These are phyloP conservation scores for Antennarius striatus DNA, from an alignment of 2,113 vertebrate species.

Conservation along the genomic window DNA sequence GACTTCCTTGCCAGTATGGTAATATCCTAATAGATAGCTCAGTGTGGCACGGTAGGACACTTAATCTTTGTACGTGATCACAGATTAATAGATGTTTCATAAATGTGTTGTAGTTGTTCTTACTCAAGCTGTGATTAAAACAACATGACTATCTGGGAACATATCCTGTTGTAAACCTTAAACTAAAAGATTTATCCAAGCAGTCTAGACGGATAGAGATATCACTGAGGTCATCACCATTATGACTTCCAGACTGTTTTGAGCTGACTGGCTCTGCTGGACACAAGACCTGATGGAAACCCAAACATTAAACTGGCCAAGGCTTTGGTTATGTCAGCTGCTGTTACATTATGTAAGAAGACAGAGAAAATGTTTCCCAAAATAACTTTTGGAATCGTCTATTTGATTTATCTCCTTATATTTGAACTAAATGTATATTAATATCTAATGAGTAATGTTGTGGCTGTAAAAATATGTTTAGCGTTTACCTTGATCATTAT, in stretches of 20 bases:
- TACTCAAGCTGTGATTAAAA: conserved; percentile 26
- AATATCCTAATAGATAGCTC: too few relatives aligned
- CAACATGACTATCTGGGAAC: conserved; percentile 26
- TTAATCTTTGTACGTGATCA: too few relatives aligned
- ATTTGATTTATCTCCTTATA: too few relatives aligned
- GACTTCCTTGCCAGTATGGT: too few relatives aligned
- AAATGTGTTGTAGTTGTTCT: not conserved
- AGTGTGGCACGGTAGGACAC: too few relatives aligned
- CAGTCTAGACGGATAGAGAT: conserved; percentile 49
- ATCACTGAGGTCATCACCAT: conserved; percentile 36
- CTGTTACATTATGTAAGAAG: conserved; percentile 51
- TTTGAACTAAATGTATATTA: too few relatives aligned
- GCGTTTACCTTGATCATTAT: too few relatives aligned
- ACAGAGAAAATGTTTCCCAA: conserved; percentile 5
- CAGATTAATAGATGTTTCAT: not conserved
- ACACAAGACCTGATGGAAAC: conserved; percentile 67
- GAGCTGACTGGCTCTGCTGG: conserved; percentile 66
- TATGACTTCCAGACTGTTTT: conserved; percentile 67
- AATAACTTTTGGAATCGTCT: not conserved
- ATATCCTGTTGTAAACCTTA: conserved; percentile 29
- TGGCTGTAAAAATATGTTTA: too few relatives aligned
- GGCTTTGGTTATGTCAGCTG: conserved; percentile 48
- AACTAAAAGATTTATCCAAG: conserved; percentile 20
- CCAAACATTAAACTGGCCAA: conserved; percentile 61
- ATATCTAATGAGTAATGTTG: too few relatives aligned